Base-by-base conservation (phyloP, 2,888 invertebrate genomes). In the Dyspetes luteomarginatus region DNA sequence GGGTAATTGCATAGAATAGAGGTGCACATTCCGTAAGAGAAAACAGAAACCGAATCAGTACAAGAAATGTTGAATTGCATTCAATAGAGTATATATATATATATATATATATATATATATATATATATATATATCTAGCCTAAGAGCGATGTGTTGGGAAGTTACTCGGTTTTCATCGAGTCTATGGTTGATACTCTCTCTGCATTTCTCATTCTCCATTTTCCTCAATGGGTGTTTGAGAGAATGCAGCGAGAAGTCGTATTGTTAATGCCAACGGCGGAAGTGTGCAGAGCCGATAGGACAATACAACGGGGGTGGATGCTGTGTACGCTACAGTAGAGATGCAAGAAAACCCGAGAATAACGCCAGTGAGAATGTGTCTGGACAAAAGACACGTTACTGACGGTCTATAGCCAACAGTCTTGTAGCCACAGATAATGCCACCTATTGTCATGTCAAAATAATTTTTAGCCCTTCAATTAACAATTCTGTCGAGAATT, bases 261-360 rank as follows among this genome's bases (percentile, higher is more conserved):
- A 76, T 81, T 62, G 72, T 81, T 64, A 56, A 67, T 28, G 76
- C 45, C 71, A 76, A 67, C 68, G 71, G n/a, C n/a, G n/a, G n/a
- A n/a, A 4, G 30, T 22, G 4, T 36, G 41, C 26, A n/a, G 22
- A 56, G 72, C 58, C n/a, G 22, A 36, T 50, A 41, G 62, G 41
- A 81, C 76, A 77, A 68, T 68, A 72, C 55, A 48, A 48, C 67
- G 56, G 26, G 19, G 50, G 30, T 67, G 58, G 58, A 36, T 22
- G 36, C 36, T 36, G 36, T 5, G 36, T 12, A 9, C 55, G 52
- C 41, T 17, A 68, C 24, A 55, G 62, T n/a, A n/a, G 41, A 17
- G 62, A 22, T 26, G 5, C 62, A 7, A 56, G 45, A 64, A 56
- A 48, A 55, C 64, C n/a, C 62, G 30, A 43, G 56, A 17, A 19